Conservation (phyloP, 2,797 vertebrate species). For the Trachurus trachurus region DNA sequence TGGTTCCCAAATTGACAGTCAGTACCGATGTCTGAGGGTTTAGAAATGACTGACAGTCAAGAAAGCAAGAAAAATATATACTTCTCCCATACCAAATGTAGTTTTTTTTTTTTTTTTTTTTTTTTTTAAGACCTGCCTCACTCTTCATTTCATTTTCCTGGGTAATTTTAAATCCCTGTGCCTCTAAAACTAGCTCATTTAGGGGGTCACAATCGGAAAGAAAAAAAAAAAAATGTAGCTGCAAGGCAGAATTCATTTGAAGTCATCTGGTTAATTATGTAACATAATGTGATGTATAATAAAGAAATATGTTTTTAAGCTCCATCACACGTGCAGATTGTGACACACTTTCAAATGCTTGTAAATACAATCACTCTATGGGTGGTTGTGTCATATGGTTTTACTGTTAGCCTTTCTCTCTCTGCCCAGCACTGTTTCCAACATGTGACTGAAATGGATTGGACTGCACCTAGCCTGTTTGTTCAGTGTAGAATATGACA, state of each 20-base stretch:
- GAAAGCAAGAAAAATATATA: neutral
- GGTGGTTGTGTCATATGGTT: neutral
- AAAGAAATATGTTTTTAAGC: no score
- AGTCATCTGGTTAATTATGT: no score
- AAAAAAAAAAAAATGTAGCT: no score
- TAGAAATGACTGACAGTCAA: neutral
- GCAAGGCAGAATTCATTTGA: no score
- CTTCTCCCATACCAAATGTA: neutral
- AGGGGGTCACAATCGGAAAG: no score
- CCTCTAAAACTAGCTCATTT: neutral
- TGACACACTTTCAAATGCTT: neutral
- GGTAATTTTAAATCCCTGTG: neutral
- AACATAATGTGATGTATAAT: no score
- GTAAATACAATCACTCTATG: neutral
- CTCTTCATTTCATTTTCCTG: neutral
- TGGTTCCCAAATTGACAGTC: neutral
- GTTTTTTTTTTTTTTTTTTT: no score
- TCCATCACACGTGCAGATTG: neutral
- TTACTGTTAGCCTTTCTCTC: neutral
- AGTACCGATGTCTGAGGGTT: neutral
- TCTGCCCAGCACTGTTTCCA: constrained; percentile 9
- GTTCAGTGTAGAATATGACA: constrained; percentile 29
- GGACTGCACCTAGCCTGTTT: constrained; percentile 30
- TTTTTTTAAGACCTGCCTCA: neutral
- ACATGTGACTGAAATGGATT: constrained; percentile 37